Evolutionary conservation across 2,113 vertebrate genomes (phyloP).

Genomic region (Hippocampus zosterae): DNA sequence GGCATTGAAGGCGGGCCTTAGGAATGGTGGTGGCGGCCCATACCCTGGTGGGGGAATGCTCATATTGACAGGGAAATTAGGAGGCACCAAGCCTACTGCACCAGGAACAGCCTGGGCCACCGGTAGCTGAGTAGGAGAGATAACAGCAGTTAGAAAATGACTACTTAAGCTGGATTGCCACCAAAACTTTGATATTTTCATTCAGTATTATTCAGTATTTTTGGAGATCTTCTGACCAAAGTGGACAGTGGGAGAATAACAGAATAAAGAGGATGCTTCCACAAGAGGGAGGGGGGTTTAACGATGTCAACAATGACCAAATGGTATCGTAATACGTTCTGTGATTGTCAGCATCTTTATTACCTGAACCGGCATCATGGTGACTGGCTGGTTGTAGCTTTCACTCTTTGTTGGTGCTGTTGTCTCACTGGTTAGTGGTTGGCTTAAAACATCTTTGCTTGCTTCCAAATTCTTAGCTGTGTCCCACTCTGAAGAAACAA

Average conservation of each 20-base stretch:
- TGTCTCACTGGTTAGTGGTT: conserved; percentile 72
- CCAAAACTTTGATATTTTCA: background rate
- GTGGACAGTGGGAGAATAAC: background rate
- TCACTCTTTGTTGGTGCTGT: conserved; percentile 77
- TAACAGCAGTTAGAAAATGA: background rate
- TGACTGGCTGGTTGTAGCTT: conserved; percentile 84
- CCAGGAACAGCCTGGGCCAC: conserved; percentile 86
- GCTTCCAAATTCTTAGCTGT: conserved; percentile 82
- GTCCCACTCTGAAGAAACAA: conserved; percentile 84
- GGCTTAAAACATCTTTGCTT: conserved; percentile 76
- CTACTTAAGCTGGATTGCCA: background rate
- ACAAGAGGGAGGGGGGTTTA: too few relatives aligned
- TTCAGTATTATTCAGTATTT: background rate
- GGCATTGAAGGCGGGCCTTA: conserved; percentile 87
- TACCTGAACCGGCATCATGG: conserved; percentile 92
- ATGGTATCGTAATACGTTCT: background rate
- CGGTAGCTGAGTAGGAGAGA: conserved; percentile 76
- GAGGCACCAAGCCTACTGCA: conserved; percentile 88
- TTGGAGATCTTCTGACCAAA: background rate
- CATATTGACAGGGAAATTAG: conserved; percentile 89
- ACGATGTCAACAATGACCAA: background rate
- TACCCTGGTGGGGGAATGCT: conserved; percentile 93
- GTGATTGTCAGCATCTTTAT: conserved; percentile 10
- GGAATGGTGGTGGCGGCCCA: conserved; percentile 88
- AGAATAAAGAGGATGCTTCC: background rate